Percentiles rank a stretch among this genome's conserved stretches.
phyloP scores from a whole-genome alignment of 2,113 vertebrate genomes.

The Cyprinodon brontotheroides region DNA sequence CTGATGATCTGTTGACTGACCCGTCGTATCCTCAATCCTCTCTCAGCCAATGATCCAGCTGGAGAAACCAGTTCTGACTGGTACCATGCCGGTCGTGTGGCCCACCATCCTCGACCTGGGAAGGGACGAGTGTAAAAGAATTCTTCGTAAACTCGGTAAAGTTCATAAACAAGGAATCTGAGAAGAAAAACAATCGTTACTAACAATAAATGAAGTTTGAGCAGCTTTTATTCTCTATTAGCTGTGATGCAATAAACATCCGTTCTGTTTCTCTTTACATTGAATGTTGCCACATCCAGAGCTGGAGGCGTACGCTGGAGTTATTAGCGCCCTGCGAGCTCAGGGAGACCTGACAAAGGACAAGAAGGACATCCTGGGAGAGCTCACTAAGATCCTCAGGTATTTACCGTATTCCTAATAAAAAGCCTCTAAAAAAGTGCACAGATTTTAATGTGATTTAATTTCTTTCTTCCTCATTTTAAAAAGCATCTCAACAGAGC shows the following conservation, averaged over 20 bases:
- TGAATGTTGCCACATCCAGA: constrained; percentile 77
- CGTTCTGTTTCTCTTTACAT: background rate
- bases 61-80: constrained; percentile 78
- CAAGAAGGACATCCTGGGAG: constrained; percentile 97
- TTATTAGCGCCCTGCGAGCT: constrained; percentile 95
- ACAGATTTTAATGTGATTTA: background rate
- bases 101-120: constrained; percentile 97
- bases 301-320: constrained; percentile 98
- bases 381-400: constrained; percentile 97
- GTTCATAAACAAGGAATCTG: background rate
- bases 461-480: background rate
- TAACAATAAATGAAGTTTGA: background rate
- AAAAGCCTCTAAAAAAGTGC: too few species aligned
- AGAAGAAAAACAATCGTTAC: background rate
- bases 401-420: constrained; percentile 49
- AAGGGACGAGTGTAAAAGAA: constrained; percentile 97
- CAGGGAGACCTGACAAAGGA: constrained; percentile 98
- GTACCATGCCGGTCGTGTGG: constrained; percentile 97
- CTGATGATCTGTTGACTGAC: background rate
- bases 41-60: constrained; percentile 83
- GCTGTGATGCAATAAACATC: too few species aligned
- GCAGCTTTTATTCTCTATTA: background rate
- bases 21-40: background rate
- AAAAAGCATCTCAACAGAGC: constrained; percentile 94
- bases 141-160: constrained; percentile 96